Evolutionary conservation across 2,797 vertebrate species (phyloP), one percentile per base, ranked within the genome.

Genomic region (Acanthornis magna): DNA sequence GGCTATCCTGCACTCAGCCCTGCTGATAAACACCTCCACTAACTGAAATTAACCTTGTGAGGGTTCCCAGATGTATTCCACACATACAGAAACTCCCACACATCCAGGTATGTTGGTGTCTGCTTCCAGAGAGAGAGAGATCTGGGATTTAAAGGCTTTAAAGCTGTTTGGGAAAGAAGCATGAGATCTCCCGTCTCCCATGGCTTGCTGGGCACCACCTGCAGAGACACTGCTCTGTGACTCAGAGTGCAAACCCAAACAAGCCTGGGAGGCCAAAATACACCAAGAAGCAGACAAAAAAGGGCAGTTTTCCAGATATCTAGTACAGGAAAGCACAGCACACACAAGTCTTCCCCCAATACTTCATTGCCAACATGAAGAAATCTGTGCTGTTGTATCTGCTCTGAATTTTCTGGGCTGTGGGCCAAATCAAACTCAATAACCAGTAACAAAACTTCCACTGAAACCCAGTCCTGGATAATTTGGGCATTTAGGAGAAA

Each of bases 131-230:
- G 13, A 32, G 13, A 32, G 22, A 48, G 47, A 22, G 45, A 29
- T 45, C 5, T 58, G 58, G 53, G 77, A 38, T 22, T 29, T 8
- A 50, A 9, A 34, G 21, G 7, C 30, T 61, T 93, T 38, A 40
- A 70, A 70, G 38, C 25, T 32, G 13, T 51, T 81, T 16, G 22
- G 61, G 42, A 61, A 51, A 80, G 34, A 70, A 47, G 29, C 7
- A 9, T 2, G 34, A 77, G 42, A 48, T 25, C 30, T 60, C 13
- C n/a, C 32, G 42, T 53, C 67, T 78, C 34, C 30, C 11, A 50
- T 1, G 40, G 75, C 1, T 26, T 30, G 60, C 21, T 43, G 8
- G 3, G 3, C 0, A 2, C 43, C 0, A 0, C 29, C 36, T 7
- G 70, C 71, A 61, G 23, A 63, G 55, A 54, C 29, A 57, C 5